Base-by-base conservation (phyloP, 2,888 invertebrate genomes). In the Tenthredo mesomela region DNA sequence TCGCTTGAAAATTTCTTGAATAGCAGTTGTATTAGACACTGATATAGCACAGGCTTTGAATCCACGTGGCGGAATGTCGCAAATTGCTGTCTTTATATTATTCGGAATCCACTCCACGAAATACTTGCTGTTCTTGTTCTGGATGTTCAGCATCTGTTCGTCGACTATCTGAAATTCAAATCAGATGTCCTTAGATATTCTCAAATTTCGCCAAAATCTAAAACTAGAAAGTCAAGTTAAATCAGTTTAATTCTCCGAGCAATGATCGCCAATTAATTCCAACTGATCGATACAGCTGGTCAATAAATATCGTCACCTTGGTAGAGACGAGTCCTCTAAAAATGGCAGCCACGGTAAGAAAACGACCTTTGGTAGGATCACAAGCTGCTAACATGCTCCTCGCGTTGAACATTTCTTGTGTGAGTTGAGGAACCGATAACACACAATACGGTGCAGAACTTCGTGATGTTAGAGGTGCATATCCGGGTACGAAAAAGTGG, bases 31-130 rank as follows among this genome's bases (percentile, higher is more conserved):
- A 94, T 97, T 97, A 82, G 97, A 97, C 91, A 98, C 97, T 93
- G 98, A 98, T 9, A 98, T 98, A 65, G 97, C 97, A 6, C 97
- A 96, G 97, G 97, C 97, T 93, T 97, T 97, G 87, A 98, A 94
- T 82, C 96, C 95, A 89, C 95, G 93, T 0, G 97, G 97, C 67
- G 97, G 96, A 88, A 97, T 97, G 91, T 97, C 97, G 92, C 97
- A 97, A 9, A 96, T 96, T 25, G 97, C 97, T 0, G 96, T 96
- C 94, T 97, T 97, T 82, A 97, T 96, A 90, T 97, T 97, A 92
- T 96, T 97, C 54, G 97, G 97, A 90, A 97, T 96, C 97, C 97
- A 96, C 88, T 95, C 95, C 50, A 95, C 95, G 88, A 96, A 96
- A 90, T 95, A 95, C 86, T 94, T 93, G 89, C 95, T 95, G 90